Percentiles rank a stretch among this genome's conserved stretches.
These are phyloP conservation scores for Cranoglanis bouderius DNA, from an alignment of 2,113 vertebrate genomes.

Conservation along the genomic window DNA sequence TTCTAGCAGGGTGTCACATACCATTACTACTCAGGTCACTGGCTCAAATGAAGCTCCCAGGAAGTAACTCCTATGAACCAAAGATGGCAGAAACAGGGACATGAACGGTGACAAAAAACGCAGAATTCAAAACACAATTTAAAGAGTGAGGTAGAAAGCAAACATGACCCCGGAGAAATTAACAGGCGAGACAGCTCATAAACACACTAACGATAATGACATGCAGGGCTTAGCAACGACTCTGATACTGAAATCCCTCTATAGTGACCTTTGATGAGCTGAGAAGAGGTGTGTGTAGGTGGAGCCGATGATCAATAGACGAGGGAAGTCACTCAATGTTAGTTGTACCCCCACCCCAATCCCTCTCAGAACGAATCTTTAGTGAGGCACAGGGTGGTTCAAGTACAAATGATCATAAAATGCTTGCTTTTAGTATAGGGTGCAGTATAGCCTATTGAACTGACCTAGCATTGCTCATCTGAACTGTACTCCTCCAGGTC, in stretches of 20 bases:
- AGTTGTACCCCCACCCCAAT: background rate
- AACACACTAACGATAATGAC: background rate
- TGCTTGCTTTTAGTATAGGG: background rate
- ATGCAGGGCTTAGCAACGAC: background rate
- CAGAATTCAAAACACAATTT: background rate
- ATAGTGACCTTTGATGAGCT: slow-evolving; percentile 2
- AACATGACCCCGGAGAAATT: background rate
- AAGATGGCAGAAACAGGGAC: background rate
- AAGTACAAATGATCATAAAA: background rate
- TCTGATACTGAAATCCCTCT: background rate
- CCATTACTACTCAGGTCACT: background rate
- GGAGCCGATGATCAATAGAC: background rate
- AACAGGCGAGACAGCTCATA: background rate
- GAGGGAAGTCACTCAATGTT: background rate
- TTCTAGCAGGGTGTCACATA: background rate
- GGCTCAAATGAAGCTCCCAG: background rate
- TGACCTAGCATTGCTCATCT: background rate
- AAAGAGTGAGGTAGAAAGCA: background rate
- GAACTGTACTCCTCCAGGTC: background rate
- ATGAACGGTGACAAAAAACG: background rate
- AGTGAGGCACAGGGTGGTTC: background rate
- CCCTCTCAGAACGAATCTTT: background rate
- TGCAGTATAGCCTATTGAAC: background rate
- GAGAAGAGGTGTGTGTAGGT: background rate
- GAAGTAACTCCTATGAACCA: background rate